Evolutionary conservation across 2,888 invertebrate genomes (phyloP).

Genomic region (Spialia ferax): DNA sequence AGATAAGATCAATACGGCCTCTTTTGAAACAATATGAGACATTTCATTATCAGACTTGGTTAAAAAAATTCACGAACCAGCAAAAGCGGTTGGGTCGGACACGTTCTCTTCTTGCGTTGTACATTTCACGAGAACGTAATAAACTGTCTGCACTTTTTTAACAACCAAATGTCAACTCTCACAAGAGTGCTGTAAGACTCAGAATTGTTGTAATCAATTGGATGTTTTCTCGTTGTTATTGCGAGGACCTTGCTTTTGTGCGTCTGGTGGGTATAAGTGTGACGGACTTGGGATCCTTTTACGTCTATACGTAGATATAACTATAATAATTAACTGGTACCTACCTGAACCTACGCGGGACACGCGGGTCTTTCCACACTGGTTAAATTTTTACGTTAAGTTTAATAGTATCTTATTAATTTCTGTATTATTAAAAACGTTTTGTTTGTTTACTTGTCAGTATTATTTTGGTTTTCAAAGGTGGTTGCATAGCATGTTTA

Average conservation of each 20-base stretch:
- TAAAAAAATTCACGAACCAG: constrained; percentile 70
- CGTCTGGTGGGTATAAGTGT: constrained; percentile 80
- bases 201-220: constrained; percentile 55
- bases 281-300: constrained; percentile 80
- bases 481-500: not conserved
- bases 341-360: constrained; percentile 76
- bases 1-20: constrained; percentile 30
- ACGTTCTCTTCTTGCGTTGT: constrained; percentile 81
- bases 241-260: constrained; percentile 74
- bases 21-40: constrained; percentile 34
- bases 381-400: constrained; percentile 45
- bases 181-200: constrained; percentile 61
- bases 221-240: constrained; percentile 35
- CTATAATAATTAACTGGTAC: constrained; percentile 84
- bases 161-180: constrained; percentile 63
- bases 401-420: not conserved
- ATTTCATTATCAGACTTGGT: constrained; percentile 43
- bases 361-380: constrained; percentile 62
- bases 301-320: constrained; percentile 69
- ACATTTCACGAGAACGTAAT: constrained; percentile 55
- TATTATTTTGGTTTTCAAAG: not conserved
- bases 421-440: not conserved
- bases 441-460: not conserved
- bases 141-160: constrained; percentile 56
- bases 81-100: constrained; percentile 81